These are phyloP conservation scores for Loripinus fragilis DNA, from an alignment of 2,888 invertebrate genomes.

Conservation along the genomic window DNA sequence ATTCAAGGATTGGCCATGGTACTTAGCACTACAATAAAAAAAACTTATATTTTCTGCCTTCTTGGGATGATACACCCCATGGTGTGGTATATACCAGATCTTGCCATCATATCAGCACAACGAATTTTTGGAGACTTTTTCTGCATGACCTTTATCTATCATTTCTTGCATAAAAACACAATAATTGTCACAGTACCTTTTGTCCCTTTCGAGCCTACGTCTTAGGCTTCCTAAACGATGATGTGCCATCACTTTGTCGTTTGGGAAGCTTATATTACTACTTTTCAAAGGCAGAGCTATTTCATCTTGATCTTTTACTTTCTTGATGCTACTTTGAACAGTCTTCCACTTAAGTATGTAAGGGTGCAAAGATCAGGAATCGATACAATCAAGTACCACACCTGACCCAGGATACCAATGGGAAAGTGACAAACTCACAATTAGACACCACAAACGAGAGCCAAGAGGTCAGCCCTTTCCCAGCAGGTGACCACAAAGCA, in stretches of 20 bases:
- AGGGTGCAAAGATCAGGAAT: no score
- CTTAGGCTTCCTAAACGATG: conserved; percentile 1
- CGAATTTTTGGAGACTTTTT: background rate
- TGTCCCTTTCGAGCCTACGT: conserved; percentile 14
- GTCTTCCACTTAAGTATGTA: no score
- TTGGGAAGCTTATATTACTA: background rate
- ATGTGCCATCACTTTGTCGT: conserved; percentile 18
- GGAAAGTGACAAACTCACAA: no score
- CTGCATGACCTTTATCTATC: background rate
- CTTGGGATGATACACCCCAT: no score
- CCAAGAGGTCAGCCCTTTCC: no score
- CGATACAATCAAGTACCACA: no score
- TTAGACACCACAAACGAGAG: no score
- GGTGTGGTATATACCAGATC: conserved; percentile 22
- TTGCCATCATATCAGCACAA: conserved; percentile 6
- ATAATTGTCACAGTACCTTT: background rate
- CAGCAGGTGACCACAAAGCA: no score
- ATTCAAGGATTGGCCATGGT: background rate
- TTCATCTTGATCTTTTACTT: conserved; percentile 19
- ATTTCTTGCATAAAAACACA: conserved; percentile 12
- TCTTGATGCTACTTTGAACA: background rate
- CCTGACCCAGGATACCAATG: no score
- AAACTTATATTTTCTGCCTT: conserved; percentile 12
- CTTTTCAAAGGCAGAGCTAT: conserved; percentile 24
- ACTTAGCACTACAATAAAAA: conserved; percentile 6